A percentile compares a stretch with the other conserved stretches of the same genome.
Conservation (phyloP, 2,113 vertebrate species). For the Panthera tigris region DNA sequence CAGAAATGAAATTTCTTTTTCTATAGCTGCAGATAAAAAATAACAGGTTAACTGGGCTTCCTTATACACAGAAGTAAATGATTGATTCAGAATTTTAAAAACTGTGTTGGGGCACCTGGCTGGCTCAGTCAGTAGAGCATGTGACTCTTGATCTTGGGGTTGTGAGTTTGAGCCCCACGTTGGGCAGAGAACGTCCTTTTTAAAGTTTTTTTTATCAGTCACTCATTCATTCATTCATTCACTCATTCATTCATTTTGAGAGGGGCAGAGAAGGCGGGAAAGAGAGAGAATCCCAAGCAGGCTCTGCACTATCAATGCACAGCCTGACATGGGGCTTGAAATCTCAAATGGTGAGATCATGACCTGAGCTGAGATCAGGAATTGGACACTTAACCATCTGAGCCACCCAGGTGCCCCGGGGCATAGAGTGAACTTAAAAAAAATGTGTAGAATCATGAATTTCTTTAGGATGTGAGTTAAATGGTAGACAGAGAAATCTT, state of each 20-base stretch:
- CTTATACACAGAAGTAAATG: neutral
- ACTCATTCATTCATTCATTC: no score
- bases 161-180: neutral
- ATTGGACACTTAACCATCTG: no score
- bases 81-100: neutral
- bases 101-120: neutral
- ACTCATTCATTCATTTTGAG: no score
- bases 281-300: no score
- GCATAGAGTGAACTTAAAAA: neutral
- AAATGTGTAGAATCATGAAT: neutral
- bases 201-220: no score
- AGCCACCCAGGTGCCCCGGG: no score
- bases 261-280: no score
- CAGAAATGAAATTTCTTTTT: conserved; percentile 13
- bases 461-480: neutral
- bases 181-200: neutral
- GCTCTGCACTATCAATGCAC: no score
- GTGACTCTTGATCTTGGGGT: neutral
- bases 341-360: no score
- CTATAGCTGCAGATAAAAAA: neutral
- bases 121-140: neutral
- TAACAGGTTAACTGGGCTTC: neutral
- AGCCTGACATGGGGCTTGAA: no score
- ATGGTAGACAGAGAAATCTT: neutral
- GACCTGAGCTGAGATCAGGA: no score